phyloP scores from a whole-genome alignment of 1,140 invertebrate genomes.

The Caerostris darwini region DNA sequence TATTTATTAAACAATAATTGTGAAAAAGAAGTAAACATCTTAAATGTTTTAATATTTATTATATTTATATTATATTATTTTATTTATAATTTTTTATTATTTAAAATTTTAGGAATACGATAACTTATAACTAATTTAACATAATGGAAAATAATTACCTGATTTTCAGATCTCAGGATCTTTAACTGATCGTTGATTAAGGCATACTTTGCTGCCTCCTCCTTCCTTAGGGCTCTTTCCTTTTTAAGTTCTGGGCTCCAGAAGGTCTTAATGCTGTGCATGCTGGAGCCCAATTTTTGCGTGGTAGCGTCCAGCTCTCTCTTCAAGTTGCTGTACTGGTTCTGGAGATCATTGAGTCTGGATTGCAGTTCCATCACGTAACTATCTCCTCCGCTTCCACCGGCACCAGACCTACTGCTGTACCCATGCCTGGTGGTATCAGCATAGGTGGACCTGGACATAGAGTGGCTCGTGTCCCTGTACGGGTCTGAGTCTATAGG shows the following conservation, averaged over 20 bases:
- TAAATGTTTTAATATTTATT: too few species aligned
- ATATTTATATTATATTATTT: too few species aligned
- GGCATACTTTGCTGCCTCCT: conserved; percentile 98
- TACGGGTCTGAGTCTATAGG: conserved; percentile 84
- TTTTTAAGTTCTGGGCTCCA: conserved; percentile 99
- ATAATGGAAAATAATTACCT: conserved; percentile 86
- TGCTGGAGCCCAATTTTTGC: conserved; percentile 98
- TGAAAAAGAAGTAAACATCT: too few species aligned
- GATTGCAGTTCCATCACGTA: conserved; percentile 94
- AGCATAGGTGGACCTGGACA: conserved; percentile 25
- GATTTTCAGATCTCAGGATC: conserved; percentile 97
- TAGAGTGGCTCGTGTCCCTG: conserved; percentile 52
- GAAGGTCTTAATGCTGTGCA: conserved; percentile 99
- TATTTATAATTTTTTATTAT: too few species aligned
- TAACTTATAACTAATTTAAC: not conserved
- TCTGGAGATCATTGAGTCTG: conserved; percentile 96
- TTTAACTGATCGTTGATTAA: conserved; percentile 98
- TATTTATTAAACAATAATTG: too few species aligned
- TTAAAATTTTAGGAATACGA: too few species aligned
- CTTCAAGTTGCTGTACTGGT: conserved; percentile 97
- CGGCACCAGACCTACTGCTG: conserved; percentile 87
- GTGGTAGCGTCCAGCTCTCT: conserved; percentile 98
- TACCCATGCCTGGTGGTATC: conserved; percentile 24
- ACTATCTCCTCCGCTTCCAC: conserved; percentile 74
- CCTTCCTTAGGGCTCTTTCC: conserved; percentile 96